Evolutionary conservation across 2,888 invertebrate genomes (phyloP).

Genomic region (Netelia inedita): DNA sequence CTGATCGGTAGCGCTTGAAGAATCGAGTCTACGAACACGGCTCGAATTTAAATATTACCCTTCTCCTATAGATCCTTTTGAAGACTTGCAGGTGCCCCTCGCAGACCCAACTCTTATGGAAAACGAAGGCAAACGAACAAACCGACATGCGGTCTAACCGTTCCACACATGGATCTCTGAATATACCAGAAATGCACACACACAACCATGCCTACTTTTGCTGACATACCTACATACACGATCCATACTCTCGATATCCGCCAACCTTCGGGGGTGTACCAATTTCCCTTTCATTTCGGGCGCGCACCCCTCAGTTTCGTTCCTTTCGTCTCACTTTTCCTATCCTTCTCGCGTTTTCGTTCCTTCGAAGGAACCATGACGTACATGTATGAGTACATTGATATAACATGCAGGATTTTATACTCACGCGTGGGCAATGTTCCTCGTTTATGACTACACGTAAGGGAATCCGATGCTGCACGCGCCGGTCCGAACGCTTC

Average conservation of each 20-base stretch:
- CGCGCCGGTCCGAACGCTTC: conserved; percentile 20
- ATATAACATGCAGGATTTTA: conserved; percentile 29
- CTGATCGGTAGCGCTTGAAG: conserved; percentile 58
- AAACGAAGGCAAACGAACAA: conserved; percentile 67
- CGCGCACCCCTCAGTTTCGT: conserved; percentile 59
- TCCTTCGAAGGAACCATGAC: background rate
- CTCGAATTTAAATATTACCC: conserved; percentile 83
- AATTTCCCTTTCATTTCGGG: conserved; percentile 73
- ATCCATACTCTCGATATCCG: conserved; percentile 20
- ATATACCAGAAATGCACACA: background rate
- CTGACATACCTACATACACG: conserved; percentile 12
- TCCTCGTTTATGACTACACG: conserved; percentile 16
- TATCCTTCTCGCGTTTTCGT: conserved; percentile 60
- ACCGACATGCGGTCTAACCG: conserved; percentile 67
- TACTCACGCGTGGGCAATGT: conserved; percentile 15
- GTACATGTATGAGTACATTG: background rate
- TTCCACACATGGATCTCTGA: conserved; percentile 17
- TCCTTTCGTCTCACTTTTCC: conserved; percentile 46
- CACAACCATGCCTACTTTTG: background rate
- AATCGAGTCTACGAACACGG: conserved; percentile 48
- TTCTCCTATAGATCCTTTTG: conserved; percentile 76
- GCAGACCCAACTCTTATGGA: conserved; percentile 70
- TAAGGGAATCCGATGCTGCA: conserved; percentile 41
- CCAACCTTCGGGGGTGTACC: conserved; percentile 72
- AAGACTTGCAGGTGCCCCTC: conserved; percentile 77